Evolutionary conservation across 2,113 vertebrate species (phyloP).

Genomic region (human): GRCh38 chr2:7956501-7957000

Average conservation of each 20-base stretch:
- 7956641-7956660: neutral
- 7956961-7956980: conserved; percentile 35
- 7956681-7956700: neutral
- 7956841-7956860: conserved; percentile 37
- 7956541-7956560: neutral
- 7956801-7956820: conserved; percentile 76
- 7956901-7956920: conserved; percentile 69
- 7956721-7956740: neutral
- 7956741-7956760: neutral
- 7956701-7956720: too few species aligned
- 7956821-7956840: conserved; percentile 69
- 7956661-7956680: neutral
- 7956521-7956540: neutral
- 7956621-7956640: too few species aligned
- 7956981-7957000: neutral
- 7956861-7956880: conserved; percentile 73
- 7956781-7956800: conserved; percentile 67
- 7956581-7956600: neutral
- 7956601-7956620: neutral
- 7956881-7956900: conserved; percentile 75
- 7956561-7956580: neutral
- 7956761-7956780: neutral
- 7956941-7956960: conserved; percentile 64
- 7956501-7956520: too few species aligned
- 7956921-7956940: conserved; percentile 39